A percentile compares a stretch with the other conserved stretches of the same genome.
phyloP scores from a whole-genome alignment of 92 coral and sea anemone genomes.

The Heteractis magnifica region DNA sequence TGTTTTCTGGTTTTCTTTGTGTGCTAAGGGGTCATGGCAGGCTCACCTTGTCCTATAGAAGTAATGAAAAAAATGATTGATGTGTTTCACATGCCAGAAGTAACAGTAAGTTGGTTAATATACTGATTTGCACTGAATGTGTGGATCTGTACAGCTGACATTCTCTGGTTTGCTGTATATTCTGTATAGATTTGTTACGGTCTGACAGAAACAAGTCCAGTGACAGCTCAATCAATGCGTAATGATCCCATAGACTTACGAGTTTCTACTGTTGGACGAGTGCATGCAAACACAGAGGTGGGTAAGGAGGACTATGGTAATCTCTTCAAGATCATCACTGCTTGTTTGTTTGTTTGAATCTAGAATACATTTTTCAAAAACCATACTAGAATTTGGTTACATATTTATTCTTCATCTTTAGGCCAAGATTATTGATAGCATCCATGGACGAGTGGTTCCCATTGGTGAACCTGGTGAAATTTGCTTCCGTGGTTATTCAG shows the following conservation, averaged over 20 bases:
- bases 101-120: conserved; percentile 64
- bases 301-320: too few relatives aligned
- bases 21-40: conserved; percentile 89
- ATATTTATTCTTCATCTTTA: conserved; percentile 27
- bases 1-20: neutral
- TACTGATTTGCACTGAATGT: neutral
- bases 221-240: conserved; percentile 61
- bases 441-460: conserved; percentile 72
- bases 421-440: conserved; percentile 79
- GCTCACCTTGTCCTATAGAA: conserved; percentile 91
- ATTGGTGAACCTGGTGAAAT: conserved; percentile 83
- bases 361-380: too few relatives aligned
- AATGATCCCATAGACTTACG: conserved; percentile 86
- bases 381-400: neutral
- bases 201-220: conserved; percentile 90
- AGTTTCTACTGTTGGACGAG: conserved; percentile 93
- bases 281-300: conserved; percentile 85
- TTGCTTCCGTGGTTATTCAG: conserved; percentile 92
- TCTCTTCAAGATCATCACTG: too few relatives aligned
- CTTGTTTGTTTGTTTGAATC: too few relatives aligned
- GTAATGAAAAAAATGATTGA: conserved; percentile 79
- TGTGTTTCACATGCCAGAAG: conserved; percentile 84
- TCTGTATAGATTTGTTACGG: conserved; percentile 74
- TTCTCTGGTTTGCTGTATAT: conserved; percentile 1
- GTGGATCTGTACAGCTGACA: neutral